Percentiles rank a stretch among this genome's conserved stretches.
These are phyloP conservation scores for Halocynthia aurantium DNA, from an alignment of 23 tunicate genomes.

Conservation along the genomic window DNA sequence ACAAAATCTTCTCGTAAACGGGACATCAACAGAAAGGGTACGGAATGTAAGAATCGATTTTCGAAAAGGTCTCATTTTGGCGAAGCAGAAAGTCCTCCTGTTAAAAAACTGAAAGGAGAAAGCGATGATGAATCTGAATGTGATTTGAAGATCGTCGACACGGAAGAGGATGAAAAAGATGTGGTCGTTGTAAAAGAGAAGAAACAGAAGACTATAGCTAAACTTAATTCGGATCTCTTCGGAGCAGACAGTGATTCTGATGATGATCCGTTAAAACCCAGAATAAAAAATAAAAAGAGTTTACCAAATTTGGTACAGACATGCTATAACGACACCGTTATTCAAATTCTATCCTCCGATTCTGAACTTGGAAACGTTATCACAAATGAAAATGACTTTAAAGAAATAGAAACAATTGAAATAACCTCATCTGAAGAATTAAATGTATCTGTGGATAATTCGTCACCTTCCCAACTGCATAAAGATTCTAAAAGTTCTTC, in stretches of 20 bases:
- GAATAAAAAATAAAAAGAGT: neutral
- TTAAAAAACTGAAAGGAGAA: constrained; percentile 2
- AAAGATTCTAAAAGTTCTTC: neutral
- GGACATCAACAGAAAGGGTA: neutral
- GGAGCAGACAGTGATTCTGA: constrained; percentile 29
- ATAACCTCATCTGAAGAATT: no score
- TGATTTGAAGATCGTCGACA: neutral
- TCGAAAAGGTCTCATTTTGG: neutral
- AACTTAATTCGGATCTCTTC: neutral
- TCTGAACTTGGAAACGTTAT: no score
- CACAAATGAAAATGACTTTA: no score
- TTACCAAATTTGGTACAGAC: neutral
- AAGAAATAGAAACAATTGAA: no score
- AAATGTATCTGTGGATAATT: no score
- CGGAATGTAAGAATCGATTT: neutral
- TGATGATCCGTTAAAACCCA: neutral
- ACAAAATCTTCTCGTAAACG: neutral
- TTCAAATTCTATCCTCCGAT: no score
- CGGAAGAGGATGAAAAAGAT: neutral
- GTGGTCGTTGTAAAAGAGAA: neutral
- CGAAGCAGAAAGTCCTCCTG: neutral
- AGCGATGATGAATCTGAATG: neutral
- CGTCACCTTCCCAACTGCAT: no score
- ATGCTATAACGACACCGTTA: no score
- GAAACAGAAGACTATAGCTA: no score